Evolutionary conservation across 2,113 vertebrate genomes (phyloP).

Genomic region (Scophthalmus maximus): DNA sequence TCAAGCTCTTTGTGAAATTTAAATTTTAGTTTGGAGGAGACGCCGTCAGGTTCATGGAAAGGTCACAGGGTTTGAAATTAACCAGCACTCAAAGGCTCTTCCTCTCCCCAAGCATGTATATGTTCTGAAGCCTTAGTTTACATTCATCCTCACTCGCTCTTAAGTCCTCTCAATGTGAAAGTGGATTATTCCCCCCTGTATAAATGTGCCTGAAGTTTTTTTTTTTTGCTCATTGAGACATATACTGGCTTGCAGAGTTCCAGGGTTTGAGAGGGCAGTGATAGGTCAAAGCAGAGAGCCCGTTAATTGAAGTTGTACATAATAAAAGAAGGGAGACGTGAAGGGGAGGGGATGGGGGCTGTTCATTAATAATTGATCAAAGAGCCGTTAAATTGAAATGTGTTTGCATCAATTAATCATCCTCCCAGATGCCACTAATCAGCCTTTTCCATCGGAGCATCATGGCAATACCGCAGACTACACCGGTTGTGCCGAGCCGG

Average conservation of each 20-base stretch:
- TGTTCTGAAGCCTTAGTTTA: conserved; percentile 10
- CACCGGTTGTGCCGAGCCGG: conserved; percentile 44
- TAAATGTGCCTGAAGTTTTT: neutral
- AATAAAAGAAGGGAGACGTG: conserved; percentile 60
- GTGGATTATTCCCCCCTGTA: conserved; percentile 9
- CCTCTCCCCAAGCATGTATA: neutral
- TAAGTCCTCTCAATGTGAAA: conserved; percentile 2
- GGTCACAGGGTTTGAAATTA: conserved; percentile 14
- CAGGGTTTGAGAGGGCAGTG: conserved; percentile 41
- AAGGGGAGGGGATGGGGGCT: neutral
- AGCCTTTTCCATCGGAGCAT: conserved; percentile 65
- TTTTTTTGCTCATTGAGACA: conserved; percentile 20
- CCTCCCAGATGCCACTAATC: conserved; percentile 76
- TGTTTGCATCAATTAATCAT: conserved; percentile 83
- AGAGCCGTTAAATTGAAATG: conserved; percentile 79
- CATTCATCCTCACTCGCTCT: neutral
- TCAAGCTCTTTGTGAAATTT: conserved; percentile 61
- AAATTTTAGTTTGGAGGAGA: conserved; percentile 45
- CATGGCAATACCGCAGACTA: conserved; percentile 57
- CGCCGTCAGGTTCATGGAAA: conserved; percentile 24
- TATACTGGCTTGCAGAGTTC: conserved; percentile 8
- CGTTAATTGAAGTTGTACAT: conserved; percentile 72
- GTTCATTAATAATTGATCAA: conserved; percentile 80
- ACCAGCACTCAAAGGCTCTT: conserved; percentile 6
- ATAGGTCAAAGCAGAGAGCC: conserved; percentile 56